Percentiles rank a stretch among this genome's conserved stretches.
These are phyloP conservation scores for Penaeus indicus DNA, from an alignment of 1,140 invertebrate genomes.

Conservation along the genomic window DNA sequence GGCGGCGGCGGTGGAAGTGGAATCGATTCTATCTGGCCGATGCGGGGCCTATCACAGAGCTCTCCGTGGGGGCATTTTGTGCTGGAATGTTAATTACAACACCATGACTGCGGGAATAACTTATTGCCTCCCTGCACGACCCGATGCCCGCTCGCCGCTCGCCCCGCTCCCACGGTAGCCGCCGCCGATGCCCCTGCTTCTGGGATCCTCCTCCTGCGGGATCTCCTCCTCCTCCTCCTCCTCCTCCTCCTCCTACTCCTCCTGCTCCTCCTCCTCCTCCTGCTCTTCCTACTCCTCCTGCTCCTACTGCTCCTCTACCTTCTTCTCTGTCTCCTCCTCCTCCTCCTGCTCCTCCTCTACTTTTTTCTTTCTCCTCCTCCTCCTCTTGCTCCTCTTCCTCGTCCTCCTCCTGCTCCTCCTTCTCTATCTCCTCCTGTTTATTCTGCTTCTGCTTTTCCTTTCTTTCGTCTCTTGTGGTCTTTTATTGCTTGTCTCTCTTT, in stretches of 20 bases:
- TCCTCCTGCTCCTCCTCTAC: background rate
- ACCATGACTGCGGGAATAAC: constrained; percentile 53
- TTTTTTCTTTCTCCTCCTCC: background rate
- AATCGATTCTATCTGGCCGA: background rate
- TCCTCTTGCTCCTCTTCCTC: background rate
- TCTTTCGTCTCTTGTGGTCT: too few relatives aligned
- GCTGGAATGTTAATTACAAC: constrained; percentile 58
- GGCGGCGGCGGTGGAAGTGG: background rate
- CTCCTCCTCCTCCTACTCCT: background rate
- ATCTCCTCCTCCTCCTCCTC: too few relatives aligned
- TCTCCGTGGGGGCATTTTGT: constrained; percentile 42
- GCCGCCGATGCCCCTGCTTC: background rate
- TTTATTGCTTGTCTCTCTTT: too few relatives aligned
- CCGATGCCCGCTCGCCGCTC: constrained; percentile 15
- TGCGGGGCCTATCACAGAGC: background rate
- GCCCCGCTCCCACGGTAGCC: constrained; percentile 45
- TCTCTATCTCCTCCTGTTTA: too few relatives aligned
- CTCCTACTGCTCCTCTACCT: background rate
- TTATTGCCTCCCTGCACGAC: constrained; percentile 55
- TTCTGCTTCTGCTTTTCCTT: too few relatives aligned
- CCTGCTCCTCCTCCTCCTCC: too few relatives aligned
- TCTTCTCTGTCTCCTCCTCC: background rate
- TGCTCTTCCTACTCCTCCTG: background rate
- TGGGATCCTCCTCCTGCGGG: too few relatives aligned
- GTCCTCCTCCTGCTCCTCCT: too few relatives aligned